Conservation (phyloP, 2,888 invertebrate genomes). For the Alsophila aescularia region DNA sequence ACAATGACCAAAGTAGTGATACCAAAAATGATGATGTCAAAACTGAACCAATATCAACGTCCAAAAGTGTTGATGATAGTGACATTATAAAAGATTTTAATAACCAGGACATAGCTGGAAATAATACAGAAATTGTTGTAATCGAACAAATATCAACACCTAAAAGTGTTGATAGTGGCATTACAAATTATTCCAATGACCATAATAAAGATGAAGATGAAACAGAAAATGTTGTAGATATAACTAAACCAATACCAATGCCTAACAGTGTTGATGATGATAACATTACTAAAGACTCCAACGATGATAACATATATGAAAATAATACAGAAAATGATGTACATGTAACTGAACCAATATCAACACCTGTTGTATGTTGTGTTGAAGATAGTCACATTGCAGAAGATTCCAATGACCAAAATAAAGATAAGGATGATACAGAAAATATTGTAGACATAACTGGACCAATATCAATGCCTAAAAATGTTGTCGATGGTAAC, state of each 20-base stretch:
- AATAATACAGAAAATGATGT: neutral
- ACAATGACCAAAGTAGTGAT: no score
- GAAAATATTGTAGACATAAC: constrained; percentile 3
- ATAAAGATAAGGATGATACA: neutral
- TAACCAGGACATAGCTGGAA: no score
- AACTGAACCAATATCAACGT: neutral
- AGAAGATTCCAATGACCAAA: neutral
- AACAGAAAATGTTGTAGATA: neutral
- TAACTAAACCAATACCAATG: neutral
- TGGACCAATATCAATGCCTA: neutral
- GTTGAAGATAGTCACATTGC: neutral
- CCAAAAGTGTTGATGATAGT: neutral
- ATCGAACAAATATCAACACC: no score
- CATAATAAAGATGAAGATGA: neutral
- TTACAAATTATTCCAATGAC: no score
- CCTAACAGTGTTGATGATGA: neutral
- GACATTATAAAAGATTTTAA: neutral
- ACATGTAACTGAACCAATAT: neutral
- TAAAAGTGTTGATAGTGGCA: no score
- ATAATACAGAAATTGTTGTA: no score
- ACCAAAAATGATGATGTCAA: constrained; percentile 2
- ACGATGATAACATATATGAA: neutral
- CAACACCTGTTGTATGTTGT: neutral
- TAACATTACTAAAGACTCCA: neutral
- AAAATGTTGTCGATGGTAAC: neutral